Evolutionary conservation across 2,888 invertebrate genomes (phyloP).

Genomic region (Troilus luridus): DNA sequence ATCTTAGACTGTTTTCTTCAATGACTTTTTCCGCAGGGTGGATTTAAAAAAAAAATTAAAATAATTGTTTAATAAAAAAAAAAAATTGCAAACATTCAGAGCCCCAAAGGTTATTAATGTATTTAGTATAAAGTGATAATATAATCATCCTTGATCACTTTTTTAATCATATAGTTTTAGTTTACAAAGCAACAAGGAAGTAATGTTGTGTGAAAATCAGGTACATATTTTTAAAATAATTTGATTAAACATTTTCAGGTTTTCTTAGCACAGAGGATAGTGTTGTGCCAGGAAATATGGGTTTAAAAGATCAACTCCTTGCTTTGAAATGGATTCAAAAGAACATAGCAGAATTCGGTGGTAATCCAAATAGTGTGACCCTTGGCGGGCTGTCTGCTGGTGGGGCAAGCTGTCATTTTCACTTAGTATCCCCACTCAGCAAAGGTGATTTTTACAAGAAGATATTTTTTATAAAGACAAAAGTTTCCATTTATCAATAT

Average conservation of each 20-base stretch:
- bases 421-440: slow-evolving; percentile 77
- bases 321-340: slow-evolving; percentile 80
- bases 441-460: slow-evolving; percentile 70
- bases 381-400: slow-evolving; percentile 81
- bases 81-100: no score
- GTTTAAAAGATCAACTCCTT: slow-evolving; percentile 81
- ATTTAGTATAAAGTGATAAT: no score
- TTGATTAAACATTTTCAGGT: background rate
- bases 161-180: no score
- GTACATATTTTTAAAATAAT: background rate
- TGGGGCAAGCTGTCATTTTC: slow-evolving; percentile 82
- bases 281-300: slow-evolving; percentile 79
- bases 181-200: no score
- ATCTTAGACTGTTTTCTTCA: no score
- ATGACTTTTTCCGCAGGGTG: no score
- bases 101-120: no score
- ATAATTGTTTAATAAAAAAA: no score
- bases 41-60: no score
- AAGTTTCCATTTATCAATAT: background rate
- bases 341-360: slow-evolving; percentile 80
- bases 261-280: slow-evolving; percentile 79
- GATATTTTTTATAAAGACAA: background rate
- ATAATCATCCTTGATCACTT: no score
- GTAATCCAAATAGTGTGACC: slow-evolving; percentile 79
- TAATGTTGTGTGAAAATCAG: no score